phyloP scores from a whole-genome alignment of 2,888 invertebrate genomes.

The Odontothrips loti region DNA sequence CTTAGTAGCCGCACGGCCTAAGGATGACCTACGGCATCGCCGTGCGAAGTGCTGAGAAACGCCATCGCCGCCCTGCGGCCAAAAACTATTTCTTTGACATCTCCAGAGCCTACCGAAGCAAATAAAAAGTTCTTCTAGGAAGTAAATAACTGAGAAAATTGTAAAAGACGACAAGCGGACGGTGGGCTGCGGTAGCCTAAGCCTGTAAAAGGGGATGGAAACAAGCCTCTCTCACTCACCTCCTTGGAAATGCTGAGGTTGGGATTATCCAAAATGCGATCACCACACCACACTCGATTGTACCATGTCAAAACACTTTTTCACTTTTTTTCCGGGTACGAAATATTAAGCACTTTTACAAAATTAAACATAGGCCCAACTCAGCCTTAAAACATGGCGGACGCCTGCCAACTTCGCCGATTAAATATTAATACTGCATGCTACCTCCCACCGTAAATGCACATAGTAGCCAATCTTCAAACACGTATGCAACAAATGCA shows the following conservation, averaged over 20 bases:
- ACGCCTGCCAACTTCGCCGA: constrained; percentile 23
- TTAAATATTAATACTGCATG: constrained; percentile 27
- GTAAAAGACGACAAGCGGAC: not conserved
- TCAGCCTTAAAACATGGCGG: constrained; percentile 24
- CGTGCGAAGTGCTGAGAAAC: not conserved
- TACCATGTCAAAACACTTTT: constrained; percentile 3
- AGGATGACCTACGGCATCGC: not conserved
- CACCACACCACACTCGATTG: not conserved
- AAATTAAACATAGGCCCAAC: constrained; percentile 22
- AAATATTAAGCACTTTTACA: not conserved
- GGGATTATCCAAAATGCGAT: constrained; percentile 17
- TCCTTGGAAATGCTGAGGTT: constrained; percentile 22
- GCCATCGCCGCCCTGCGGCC: not conserved
- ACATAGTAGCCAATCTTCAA: constrained; percentile 20
- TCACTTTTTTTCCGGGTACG: not conserved
- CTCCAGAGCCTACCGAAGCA: not conserved
- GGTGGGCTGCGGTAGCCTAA: not conserved
- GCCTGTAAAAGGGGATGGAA: constrained; percentile 15
- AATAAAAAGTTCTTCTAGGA: not conserved
- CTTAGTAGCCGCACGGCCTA: not conserved
- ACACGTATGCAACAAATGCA: constrained; percentile 12
- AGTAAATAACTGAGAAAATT: not conserved
- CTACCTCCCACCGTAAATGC: constrained; percentile 25
- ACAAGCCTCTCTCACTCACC: constrained; percentile 17
- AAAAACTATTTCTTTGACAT: not conserved